A percentile compares a stretch with the other conserved stretches of the same genome.
Evolutionary conservation across 1,140 invertebrate species (phyloP).

Genomic region (Mylabris phalerata): DNA sequence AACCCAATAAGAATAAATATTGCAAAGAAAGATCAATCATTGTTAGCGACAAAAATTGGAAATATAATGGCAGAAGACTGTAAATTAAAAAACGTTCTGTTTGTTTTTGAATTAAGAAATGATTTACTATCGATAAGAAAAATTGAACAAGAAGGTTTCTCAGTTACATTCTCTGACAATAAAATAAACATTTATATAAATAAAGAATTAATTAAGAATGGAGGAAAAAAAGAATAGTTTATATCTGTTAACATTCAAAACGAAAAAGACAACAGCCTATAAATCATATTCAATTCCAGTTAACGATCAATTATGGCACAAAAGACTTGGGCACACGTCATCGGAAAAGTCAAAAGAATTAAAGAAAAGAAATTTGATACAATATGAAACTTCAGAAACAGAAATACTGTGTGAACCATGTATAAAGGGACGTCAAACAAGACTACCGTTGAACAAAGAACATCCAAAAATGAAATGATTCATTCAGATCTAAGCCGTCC

Average conservation of each 20-base stretch:
- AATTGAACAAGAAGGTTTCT: slow-evolving; percentile 7
- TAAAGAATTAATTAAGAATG: neutral
- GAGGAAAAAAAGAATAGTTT: neutral
- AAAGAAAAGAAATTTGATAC: too few relatives aligned
- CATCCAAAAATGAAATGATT: too few relatives aligned
- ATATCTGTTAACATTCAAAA: slow-evolving; percentile 3
- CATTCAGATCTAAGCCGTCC: too few relatives aligned
- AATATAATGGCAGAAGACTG: slow-evolving; percentile 18
- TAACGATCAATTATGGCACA: too few relatives aligned
- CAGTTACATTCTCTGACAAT: neutral
- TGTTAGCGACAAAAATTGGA: slow-evolving; percentile 20
- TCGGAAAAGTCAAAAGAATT: too few relatives aligned
- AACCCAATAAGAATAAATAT: neutral
- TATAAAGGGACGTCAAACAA: too few relatives aligned
- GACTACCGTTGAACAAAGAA: too few relatives aligned
- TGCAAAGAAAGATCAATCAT: too few relatives aligned
- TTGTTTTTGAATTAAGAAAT: neutral
- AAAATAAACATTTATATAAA: neutral
- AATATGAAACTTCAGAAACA: too few relatives aligned
- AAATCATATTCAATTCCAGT: neutral
- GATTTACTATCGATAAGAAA: slow-evolving; percentile 7
- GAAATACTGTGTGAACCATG: too few relatives aligned
- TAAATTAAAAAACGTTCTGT: slow-evolving; percentile 1
- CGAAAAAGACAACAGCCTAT: neutral
- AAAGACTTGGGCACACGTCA: too few relatives aligned